Conservation (phyloP, 53 echinoderm and acorn worm species). For the Actinopyga echinites region DNA sequence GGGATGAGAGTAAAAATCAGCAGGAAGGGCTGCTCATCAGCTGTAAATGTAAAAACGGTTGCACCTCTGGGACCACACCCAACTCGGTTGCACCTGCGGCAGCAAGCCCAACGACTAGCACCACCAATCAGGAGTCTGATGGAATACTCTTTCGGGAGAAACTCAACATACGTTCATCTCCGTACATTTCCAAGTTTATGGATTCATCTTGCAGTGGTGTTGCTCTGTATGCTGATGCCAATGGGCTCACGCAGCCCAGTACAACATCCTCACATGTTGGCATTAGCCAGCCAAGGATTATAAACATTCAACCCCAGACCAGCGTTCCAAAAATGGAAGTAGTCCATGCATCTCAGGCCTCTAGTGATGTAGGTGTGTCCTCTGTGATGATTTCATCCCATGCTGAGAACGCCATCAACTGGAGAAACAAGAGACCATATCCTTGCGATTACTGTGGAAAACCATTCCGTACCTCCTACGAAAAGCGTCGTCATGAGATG, state of each 20-base stretch:
- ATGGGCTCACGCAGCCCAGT: conserved; percentile 2
- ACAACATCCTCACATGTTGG: not conserved
- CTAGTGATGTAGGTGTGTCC: not conserved
- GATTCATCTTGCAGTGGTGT: conserved; percentile 40
- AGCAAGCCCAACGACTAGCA: not conserved
- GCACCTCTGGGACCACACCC: not conserved
- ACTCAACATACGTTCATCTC: conserved; percentile 26
- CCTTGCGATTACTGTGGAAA: conserved; percentile 43
- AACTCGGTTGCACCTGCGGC: not conserved
- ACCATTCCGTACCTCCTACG: conserved; percentile 45
- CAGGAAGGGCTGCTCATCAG: conserved; percentile 40
- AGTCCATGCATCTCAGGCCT: not conserved
- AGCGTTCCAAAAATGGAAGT: not conserved
- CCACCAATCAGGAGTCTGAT: not conserved
- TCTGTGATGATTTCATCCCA: not conserved
- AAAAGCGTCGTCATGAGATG: conserved; percentile 46
- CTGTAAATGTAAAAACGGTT: conserved; percentile 33
- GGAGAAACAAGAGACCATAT: conserved; percentile 30
- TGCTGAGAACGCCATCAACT: not conserved
- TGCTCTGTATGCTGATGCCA: conserved; percentile 28
- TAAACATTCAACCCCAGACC: conserved; percentile 4
- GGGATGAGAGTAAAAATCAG: conserved; percentile 36
- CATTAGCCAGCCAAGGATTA: not conserved
- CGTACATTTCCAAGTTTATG: conserved; percentile 27
- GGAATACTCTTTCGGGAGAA: conserved; percentile 18